phyloP scores from a whole-genome alignment of 2,888 invertebrate genomes.

The Agriotes lineatus region DNA sequence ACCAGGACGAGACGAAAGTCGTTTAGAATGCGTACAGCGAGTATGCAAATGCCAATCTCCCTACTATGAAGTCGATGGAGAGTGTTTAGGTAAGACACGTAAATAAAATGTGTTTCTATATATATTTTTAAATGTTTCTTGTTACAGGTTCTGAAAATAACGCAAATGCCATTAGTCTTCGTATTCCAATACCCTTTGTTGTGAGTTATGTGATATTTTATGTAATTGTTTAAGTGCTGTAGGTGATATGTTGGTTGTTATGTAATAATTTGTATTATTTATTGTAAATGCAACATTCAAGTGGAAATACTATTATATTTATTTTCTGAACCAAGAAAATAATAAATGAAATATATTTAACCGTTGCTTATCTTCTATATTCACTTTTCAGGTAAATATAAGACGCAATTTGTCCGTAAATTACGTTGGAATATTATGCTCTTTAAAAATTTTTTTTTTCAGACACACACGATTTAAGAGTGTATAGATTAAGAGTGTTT shows the following conservation, averaged over 20 bases:
- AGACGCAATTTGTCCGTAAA: no score
- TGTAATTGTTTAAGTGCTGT: constrained; percentile 10
- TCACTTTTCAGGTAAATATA: no score
- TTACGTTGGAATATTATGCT: no score
- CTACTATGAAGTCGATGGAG: constrained; percentile 50
- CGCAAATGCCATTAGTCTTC: neutral
- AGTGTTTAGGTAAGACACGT: constrained; percentile 45
- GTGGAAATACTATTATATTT: neutral
- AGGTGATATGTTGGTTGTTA: neutral
- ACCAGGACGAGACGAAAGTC: constrained; percentile 43
- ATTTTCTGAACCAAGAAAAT: neutral
- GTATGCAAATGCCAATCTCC: constrained; percentile 52
- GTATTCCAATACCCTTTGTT: neutral
- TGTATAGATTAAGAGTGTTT: no score
- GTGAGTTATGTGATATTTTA: neutral
- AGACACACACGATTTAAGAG: no score
- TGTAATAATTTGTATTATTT: neutral
- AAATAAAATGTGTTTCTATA: neutral
- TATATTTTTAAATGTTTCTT: neutral
- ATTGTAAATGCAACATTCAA: neutral
- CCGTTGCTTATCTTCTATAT: no score
- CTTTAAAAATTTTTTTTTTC: no score
- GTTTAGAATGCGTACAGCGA: constrained; percentile 52
- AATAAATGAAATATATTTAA: no score
- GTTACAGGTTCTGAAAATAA: neutral